phyloP scores from a whole-genome alignment of 2,113 vertebrate genomes.

The Thinocorus orbignyianus region DNA sequence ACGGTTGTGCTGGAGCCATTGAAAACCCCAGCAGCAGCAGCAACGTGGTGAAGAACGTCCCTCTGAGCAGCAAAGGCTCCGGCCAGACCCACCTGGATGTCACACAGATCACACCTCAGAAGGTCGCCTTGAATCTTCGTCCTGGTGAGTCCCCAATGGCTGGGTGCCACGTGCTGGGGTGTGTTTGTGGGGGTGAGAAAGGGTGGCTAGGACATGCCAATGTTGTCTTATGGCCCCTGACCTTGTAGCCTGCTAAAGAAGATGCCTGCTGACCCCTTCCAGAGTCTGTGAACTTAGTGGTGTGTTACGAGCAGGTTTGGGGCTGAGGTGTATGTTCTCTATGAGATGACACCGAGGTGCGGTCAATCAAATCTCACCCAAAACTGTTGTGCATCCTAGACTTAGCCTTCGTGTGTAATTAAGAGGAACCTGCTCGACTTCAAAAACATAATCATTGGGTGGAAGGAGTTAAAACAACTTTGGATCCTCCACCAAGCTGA shows the following conservation, averaged over 20 bases:
- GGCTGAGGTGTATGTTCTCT: not conserved
- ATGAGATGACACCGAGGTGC: not conserved
- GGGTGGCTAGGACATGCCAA: not conserved
- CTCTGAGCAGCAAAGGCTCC: slow-evolving; percentile 87
- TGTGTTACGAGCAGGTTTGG: not conserved
- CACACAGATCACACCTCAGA: slow-evolving; percentile 91
- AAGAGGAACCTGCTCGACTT: not conserved
- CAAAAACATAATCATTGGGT: not conserved
- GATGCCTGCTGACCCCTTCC: not conserved
- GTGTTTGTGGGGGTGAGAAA: not conserved
- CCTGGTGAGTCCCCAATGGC: slow-evolving; percentile 78
- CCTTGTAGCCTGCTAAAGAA: not conserved
- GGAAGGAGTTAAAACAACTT: slow-evolving; percentile 39
- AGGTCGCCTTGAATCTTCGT: slow-evolving; percentile 84
- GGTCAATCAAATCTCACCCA: not conserved
- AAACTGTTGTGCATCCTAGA: not conserved
- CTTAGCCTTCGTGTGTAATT: not conserved
- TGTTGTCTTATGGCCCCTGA: accelerated
- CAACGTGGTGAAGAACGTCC: slow-evolving; percentile 69
- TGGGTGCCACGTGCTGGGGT: accelerated
- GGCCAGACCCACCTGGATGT: slow-evolving; percentile 76
- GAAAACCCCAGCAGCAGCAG: slow-evolving; percentile 85
- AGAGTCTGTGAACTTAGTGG: not conserved
- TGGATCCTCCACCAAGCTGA: not conserved
- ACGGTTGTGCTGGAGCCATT: slow-evolving; percentile 77